Base-by-base conservation (phyloP, 2,797 vertebrate genomes). In the Chrosomus eos region DNA sequence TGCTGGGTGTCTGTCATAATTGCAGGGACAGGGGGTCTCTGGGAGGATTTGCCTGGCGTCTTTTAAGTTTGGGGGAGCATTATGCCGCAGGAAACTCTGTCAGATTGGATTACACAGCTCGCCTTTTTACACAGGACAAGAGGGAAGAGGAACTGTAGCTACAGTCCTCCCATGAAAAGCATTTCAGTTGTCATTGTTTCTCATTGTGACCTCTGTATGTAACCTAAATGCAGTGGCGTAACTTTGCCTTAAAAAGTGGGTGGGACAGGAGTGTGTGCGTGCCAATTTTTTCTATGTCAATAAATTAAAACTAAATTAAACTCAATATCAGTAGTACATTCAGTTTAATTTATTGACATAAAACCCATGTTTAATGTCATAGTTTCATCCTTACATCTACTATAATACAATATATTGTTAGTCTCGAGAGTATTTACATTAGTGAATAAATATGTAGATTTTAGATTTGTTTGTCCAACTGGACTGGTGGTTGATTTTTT, bases 71-170 rank as follows among this genome's bases (percentile, higher is more conserved):
- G 86, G 84, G 88, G 89, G 53, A 26, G 87, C 58, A 80, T 91
- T 93, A 91, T 91, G 89, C 89, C 55, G 87, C 89, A 94, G 84
- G 89, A 89, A 92, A 93, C 88, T 86, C 88, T 90, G 92, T 95
- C 93, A 91, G 90, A 89, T 89, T 89, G 91, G 90, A 94, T 95
- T 94, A 93, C 89, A 93, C 68, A 89, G 83, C 90, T 89, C 84
- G 23, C 90, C 89, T 92, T 92, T 91, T 85, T 55, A 80, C 28
- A 31, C 66, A 21, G 55, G 31, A 60, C 26, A 31, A 82, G 76
- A 71, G 80, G 79, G 70, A 68, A 26, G 62, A 64, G 78, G 26
- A 33, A 76, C 87, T 21, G 23, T 79, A 62, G 73, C 18, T 33
- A 62, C 28, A 82, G 55, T 36, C 45, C 40, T 64, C 28, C 28